Percentiles rank a stretch among this genome's conserved stretches.
Conservation (phyloP, 2,888 invertebrate genomes). For the Leptopilina myrica region DNA sequence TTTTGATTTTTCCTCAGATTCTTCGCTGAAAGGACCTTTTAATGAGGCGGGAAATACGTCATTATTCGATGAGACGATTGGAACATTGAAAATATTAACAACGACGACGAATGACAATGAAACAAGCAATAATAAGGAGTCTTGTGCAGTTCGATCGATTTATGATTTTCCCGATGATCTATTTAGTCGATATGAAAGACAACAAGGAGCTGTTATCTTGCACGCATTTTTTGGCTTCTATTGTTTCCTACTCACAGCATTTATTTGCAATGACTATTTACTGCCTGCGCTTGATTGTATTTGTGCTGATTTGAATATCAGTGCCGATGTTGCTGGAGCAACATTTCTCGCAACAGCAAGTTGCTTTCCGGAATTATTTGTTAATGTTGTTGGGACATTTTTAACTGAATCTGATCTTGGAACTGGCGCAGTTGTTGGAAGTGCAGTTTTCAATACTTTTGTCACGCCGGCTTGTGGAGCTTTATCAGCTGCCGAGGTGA, state of each 20-base stretch:
- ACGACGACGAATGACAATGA: conserved; percentile 8
- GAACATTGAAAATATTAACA: background rate
- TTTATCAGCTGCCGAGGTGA: conserved; percentile 84
- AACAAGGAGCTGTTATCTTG: conserved; percentile 87
- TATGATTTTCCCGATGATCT: conserved; percentile 80
- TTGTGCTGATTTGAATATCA: conserved; percentile 87
- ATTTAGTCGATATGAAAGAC: conserved; percentile 82
- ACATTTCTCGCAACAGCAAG: conserved; percentile 98
- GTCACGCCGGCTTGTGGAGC: conserved; percentile 91
- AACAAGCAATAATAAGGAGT: background rate
- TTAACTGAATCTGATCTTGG: conserved; percentile 90
- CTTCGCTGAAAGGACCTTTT: background rate
- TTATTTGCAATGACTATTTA: conserved; percentile 95
- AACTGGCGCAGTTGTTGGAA: conserved; percentile 91
- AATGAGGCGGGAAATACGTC: background rate
- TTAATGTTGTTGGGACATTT: conserved; percentile 92
- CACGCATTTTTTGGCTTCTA: conserved; percentile 89
- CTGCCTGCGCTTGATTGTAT: conserved; percentile 93
- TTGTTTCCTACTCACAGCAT: conserved; percentile 90
- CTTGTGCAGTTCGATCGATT: conserved; percentile 71
- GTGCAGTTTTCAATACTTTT: conserved; percentile 91
- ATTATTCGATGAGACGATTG: background rate
- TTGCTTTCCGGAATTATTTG: conserved; percentile 95
- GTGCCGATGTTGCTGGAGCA: conserved; percentile 95
- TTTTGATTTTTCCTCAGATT: too few relatives aligned